A percentile compares a stretch with the other conserved stretches of the same genome.
Evolutionary conservation across 2,888 invertebrate genomes (phyloP).

Genomic region (Anaspis maculata): DNA sequence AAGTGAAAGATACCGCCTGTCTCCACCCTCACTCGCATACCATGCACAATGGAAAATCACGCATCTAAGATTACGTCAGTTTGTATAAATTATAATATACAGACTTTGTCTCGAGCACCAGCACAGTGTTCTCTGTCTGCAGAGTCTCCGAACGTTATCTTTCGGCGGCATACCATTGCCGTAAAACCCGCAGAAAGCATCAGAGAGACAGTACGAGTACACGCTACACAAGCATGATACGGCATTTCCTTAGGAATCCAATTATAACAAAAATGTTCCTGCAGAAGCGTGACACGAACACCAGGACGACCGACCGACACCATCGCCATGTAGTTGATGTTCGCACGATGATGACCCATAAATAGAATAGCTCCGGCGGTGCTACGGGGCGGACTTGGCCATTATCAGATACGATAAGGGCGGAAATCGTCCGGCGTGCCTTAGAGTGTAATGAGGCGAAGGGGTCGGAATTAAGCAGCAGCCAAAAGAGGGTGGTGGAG

Average conservation of each 20-base stretch:
- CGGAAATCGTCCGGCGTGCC: constrained; percentile 37
- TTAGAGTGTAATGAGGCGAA: constrained; percentile 42
- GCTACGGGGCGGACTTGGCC: constrained; percentile 22
- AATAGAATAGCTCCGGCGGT: constrained; percentile 23
- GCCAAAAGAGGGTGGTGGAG: constrained; percentile 6
- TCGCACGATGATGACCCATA: constrained; percentile 30
- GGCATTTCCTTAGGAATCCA: constrained; percentile 23
- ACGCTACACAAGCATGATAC: too few relatives aligned
- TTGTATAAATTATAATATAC: too few relatives aligned
- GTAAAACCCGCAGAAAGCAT: too few relatives aligned
- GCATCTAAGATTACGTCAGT: too few relatives aligned
- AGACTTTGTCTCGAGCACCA: too few relatives aligned
- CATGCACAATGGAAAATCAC: too few relatives aligned
- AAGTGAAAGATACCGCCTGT: too few relatives aligned
- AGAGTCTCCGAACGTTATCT: too few relatives aligned
- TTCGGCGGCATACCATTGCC: too few relatives aligned
- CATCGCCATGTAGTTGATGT: constrained; percentile 15
- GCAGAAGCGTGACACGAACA: constrained; percentile 3
- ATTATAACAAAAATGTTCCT: constrained; percentile 17
- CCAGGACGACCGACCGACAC: constrained; percentile 20
- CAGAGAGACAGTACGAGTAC: too few relatives aligned
- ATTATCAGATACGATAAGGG: constrained; percentile 39
- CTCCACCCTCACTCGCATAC: too few relatives aligned
- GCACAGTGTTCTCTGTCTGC: too few relatives aligned
- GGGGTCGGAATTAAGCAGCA: constrained; percentile 37